Evolutionary conservation across 2,888 invertebrate genomes (phyloP), one percentile per base, ranked within the genome.

Genomic region (Trypoxylon attenuatum): DNA sequence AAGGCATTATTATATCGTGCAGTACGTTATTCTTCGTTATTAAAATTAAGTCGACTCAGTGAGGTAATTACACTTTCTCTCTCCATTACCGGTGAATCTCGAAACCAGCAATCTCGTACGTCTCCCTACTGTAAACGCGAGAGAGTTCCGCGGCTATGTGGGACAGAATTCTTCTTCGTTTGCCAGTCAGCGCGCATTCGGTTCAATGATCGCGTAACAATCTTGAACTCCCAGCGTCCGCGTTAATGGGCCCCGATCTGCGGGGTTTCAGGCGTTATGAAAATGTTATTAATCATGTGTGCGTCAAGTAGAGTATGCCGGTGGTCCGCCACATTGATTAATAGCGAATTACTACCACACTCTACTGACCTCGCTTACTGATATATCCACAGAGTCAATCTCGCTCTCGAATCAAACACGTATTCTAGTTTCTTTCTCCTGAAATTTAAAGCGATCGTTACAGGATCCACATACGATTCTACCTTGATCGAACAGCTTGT

Each of bases 201-300:
- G 71, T 72, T 77, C 76, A 72, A 72, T 57, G 76, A 69, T 69
- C 75, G 64, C 69, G 65, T 62, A 72, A 74, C 65, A 57, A 45
- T 69, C 61, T 71, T 63, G 63, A 69, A 67, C 68, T 54, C 56
- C 38, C 55, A 59, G n/a, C 55, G 52, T 59, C 60, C 58, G 56
- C 60, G 63, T 71, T 71, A 73, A 75, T 61, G 60, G 42, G 69
- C 53, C 55, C 51, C n/a, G 69, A 62, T 67, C 68, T 58, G 59
- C 39, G 56, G 42, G 27, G 61, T 62, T 61, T 42, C 58, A 54
- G 38, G 29, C 63, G 51, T 71, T 63, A 65, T 73, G 73, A 71
- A 76, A 78, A 79, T 73, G 67, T 76, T 79, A 78, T 79, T 77
- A 77, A 74, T 78, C 73, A 65, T 66, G n/a, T 56, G 56, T 18